Percentiles rank a stretch among this genome's conserved stretches.
Evolutionary conservation across 2,113 vertebrate genomes (phyloP).

Genomic region (Calidris pygmaea): DNA sequence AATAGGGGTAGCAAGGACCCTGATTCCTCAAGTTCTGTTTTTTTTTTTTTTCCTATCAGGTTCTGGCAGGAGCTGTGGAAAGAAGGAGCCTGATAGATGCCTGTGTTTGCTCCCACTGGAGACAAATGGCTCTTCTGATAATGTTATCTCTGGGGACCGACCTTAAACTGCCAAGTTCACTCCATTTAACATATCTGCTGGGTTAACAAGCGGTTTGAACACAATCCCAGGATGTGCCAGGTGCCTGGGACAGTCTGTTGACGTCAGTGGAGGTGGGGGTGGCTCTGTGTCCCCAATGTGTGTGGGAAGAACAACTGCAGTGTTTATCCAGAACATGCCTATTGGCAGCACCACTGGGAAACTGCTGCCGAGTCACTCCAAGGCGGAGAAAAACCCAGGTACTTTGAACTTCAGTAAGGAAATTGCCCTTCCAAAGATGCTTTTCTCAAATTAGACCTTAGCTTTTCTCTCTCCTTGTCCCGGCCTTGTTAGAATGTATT

Average conservation of each 20-base stretch:
- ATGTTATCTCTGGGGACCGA: slow-evolving; percentile 8
- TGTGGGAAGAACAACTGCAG: not conserved
- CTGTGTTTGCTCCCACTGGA: slow-evolving; percentile 5
- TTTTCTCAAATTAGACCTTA: not conserved
- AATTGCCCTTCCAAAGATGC: not conserved
- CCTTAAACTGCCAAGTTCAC: slow-evolving; percentile 32
- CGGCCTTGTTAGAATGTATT: rapidly evolving
- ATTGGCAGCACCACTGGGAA: not conserved
- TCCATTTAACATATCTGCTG: slow-evolving; percentile 21
- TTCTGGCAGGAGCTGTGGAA: slow-evolving; percentile 43
- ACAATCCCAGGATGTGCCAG: not conserved
- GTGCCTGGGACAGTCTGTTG: slow-evolving; percentile 2
- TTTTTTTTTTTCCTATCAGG: not conserved
- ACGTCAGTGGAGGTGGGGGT: not conserved
- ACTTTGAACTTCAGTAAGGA: not conserved
- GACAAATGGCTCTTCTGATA: slow-evolving; percentile 38
- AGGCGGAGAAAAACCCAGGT: not conserved
- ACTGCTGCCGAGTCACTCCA: not conserved
- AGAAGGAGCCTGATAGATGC: not conserved
- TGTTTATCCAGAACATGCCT: not conserved
- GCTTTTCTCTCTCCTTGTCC: not conserved
- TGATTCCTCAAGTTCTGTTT: not conserved
- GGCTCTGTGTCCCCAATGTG: not conserved
- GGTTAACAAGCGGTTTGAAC: not conserved
- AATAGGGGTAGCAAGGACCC: not conserved